phyloP scores from a whole-genome alignment of 2,113 vertebrate genomes.

The Chlamydotis undulata region DNA sequence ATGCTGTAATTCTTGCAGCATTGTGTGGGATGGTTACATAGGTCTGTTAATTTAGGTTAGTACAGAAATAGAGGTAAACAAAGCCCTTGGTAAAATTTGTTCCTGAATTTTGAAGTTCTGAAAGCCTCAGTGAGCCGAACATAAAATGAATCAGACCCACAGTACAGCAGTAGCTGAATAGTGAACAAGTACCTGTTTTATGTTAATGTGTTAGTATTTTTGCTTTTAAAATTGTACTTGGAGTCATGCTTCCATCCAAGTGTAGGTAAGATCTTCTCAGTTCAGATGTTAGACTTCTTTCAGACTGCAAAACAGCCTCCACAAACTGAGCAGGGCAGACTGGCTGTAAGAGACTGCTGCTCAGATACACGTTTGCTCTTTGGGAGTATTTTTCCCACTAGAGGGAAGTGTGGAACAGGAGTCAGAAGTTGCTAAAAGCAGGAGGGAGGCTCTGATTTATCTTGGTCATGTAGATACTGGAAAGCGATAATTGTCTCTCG shows the following conservation, averaged over 20 bases:
- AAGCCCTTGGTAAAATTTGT: background rate
- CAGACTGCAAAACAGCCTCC: background rate
- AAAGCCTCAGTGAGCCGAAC: background rate
- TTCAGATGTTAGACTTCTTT: background rate
- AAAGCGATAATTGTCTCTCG: background rate
- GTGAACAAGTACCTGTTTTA: background rate
- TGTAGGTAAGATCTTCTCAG: background rate
- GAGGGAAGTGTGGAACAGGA: slow-evolving; percentile 23
- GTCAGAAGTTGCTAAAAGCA: background rate
- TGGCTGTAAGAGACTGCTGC: background rate
- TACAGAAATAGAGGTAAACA: background rate
- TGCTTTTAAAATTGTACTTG: background rate
- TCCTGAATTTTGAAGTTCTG: background rate
- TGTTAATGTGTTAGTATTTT: background rate
- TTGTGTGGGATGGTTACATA: background rate
- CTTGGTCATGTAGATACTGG: background rate
- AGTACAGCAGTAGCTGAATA: background rate
- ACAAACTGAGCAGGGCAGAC: background rate
- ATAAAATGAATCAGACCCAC: background rate
- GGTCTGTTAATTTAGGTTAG: background rate
- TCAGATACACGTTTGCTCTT: background rate
- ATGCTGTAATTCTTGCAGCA: background rate
- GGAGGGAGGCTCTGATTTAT: background rate
- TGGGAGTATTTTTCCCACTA: slow-evolving; percentile 4
- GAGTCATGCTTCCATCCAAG: background rate